phyloP scores from a whole-genome alignment of 2,797 vertebrate species.

The Mastacembelus armatus region DNA sequence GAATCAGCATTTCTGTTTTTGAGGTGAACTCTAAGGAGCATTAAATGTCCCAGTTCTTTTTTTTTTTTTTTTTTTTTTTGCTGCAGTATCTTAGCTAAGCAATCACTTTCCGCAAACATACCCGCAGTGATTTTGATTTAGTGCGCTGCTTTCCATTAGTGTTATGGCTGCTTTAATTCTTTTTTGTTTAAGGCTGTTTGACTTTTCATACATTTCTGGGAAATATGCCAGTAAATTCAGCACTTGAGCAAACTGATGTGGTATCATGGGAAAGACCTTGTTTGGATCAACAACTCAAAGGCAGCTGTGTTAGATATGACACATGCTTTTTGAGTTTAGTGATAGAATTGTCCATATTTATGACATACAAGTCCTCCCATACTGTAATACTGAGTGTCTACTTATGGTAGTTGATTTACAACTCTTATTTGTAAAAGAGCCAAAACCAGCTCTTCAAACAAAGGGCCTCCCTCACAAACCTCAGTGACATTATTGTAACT shows the following conservation, averaged over 20 bases:
- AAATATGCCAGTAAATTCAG: constrained; percentile 25
- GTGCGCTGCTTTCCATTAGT: background rate
- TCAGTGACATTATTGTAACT: background rate
- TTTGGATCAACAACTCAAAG: constrained; percentile 27
- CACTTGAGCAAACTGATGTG: constrained; percentile 5
- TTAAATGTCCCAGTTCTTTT: no score
- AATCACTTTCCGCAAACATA: background rate
- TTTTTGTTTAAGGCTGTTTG: constrained; percentile 25
- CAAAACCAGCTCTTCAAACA: background rate
- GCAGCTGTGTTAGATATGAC: constrained; percentile 14
- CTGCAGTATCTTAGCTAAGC: background rate
- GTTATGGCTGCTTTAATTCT: background rate
- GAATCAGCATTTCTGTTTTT: background rate
- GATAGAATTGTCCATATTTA: no score
- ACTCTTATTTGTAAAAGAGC: background rate
- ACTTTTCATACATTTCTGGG: constrained; percentile 30
- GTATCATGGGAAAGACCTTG: constrained; percentile 31
- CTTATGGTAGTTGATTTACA: no score
- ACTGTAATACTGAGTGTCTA: no score
- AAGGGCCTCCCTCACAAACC: background rate
- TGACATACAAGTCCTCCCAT: background rate
- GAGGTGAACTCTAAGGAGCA: background rate
- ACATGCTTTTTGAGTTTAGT: constrained; percentile 3
- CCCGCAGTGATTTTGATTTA: background rate
- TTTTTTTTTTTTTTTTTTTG: background rate